Evolutionary conservation across 2,113 vertebrate genomes (phyloP).

Genomic region (Ameiurus melas): DNA sequence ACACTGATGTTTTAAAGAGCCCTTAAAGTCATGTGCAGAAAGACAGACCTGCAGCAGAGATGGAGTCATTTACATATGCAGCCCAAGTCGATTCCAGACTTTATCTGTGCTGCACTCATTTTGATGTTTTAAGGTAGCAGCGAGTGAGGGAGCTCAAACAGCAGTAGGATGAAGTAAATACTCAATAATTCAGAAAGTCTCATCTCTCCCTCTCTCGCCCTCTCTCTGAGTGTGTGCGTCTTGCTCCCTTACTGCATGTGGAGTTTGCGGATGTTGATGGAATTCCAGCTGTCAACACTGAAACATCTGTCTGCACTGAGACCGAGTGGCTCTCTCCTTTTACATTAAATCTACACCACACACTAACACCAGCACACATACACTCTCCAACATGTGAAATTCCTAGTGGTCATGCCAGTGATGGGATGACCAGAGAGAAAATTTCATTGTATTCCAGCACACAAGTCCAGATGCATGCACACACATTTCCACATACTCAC

Average conservation of each 20-base stretch:
- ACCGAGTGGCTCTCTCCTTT: constrained; percentile 31
- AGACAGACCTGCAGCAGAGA: constrained; percentile 8
- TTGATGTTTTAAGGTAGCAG: constrained; percentile 50
- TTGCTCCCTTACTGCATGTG: constrained; percentile 42
- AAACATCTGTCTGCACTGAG: constrained; percentile 48
- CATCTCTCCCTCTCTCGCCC: constrained; percentile 8
- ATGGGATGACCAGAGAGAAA: constrained; percentile 12
- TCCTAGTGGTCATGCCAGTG: background rate
- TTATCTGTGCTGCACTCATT: constrained; percentile 36
- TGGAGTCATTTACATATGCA: constrained; percentile 11
- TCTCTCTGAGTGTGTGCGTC: background rate
- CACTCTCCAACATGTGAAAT: constrained; percentile 13
- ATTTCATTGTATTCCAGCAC: constrained; percentile 21
- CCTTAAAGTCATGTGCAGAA: background rate
- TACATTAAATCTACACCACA: constrained; percentile 40
- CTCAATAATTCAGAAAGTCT: constrained; percentile 54
- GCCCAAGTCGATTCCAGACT: constrained; percentile 14
- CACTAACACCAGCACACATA: constrained; percentile 14
- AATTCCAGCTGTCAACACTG: constrained; percentile 47
- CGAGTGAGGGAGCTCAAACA: constrained; percentile 20
- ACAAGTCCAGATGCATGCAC: constrained; percentile 7
- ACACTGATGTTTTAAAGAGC: background rate
- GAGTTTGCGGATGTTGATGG: constrained; percentile 45
- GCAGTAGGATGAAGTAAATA: constrained; percentile 46
- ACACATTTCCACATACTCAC: constrained; percentile 11